Percentiles rank a stretch among this genome's conserved stretches.
phyloP scores from a whole-genome alignment of 2,797 vertebrate species.

The Astyanax mexicanus region DNA sequence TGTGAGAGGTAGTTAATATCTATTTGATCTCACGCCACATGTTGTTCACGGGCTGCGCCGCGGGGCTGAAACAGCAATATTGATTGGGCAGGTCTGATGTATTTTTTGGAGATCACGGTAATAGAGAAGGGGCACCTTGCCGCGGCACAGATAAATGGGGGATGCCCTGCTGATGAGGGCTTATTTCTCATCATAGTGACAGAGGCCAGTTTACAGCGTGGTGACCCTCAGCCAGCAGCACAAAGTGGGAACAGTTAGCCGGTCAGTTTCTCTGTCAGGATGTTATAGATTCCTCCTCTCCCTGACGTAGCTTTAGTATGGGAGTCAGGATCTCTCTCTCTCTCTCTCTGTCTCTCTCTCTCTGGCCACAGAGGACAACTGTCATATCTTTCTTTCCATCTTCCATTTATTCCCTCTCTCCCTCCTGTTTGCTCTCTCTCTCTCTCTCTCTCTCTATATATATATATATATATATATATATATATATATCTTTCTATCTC shows the following conservation, averaged over 20 bases:
- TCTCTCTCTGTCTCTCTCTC: slow-evolving; percentile 18
- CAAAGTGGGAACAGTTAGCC: slow-evolving; percentile 23
- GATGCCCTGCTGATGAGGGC: slow-evolving; percentile 36
- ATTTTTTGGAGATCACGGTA: slow-evolving; percentile 43
- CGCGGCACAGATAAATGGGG: slow-evolving; percentile 2
- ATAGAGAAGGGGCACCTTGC: slow-evolving; percentile 35
- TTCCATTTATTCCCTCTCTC: background rate
- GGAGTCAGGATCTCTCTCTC: slow-evolving; percentile 23
- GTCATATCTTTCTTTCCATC: slow-evolving; percentile 15
- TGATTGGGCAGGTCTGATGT: slow-evolving; percentile 34
- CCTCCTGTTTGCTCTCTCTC: too few species aligned
- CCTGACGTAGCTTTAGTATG: slow-evolving; percentile 48
- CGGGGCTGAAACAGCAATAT: slow-evolving; percentile 44
- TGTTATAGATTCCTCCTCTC: slow-evolving; percentile 35
- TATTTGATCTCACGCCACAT: slow-evolving; percentile 30
- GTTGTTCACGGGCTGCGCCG: background rate
- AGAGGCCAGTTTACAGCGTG: slow-evolving; percentile 11
- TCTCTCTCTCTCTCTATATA: background rate
- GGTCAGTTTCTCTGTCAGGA: slow-evolving; percentile 30
- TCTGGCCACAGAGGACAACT: slow-evolving; percentile 16
- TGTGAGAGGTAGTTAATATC: slow-evolving; percentile 12
- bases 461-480: background rate
- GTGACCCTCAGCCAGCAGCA: slow-evolving; percentile 16
- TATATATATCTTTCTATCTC: too few species aligned
- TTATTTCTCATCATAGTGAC: slow-evolving; percentile 31